Base-by-base conservation (phyloP, 1,140 invertebrate genomes). In the Drosophila burlai region DNA sequence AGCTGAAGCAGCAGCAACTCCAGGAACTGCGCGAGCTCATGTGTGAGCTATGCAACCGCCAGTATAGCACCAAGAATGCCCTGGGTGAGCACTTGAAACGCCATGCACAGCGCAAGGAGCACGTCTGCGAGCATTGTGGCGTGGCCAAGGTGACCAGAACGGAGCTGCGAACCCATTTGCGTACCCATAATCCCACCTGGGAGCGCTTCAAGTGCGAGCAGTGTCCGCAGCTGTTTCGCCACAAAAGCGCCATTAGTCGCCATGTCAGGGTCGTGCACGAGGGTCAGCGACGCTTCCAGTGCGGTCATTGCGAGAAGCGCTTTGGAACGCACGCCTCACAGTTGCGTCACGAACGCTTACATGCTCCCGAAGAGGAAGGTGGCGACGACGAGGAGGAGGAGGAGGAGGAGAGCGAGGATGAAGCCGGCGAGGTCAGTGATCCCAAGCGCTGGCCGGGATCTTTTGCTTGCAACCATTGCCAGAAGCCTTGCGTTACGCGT, bases 301-400 rank as follows among this genome's bases (percentile, higher is more conserved):
- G 91, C 57, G 72, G 59, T 0, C 76, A 81, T 38, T 92, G 91
- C 21, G 52, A 82, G 10, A 92, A 92, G 43, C 61, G 82, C 21
- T 92, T 92, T 31, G 86, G 86, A 0, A 92, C 91, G 0, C 91
- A 92, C n/a, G 84, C 84, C 55, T 91, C 91, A 0, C 83, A 92
- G 66, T 24, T 89, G 29, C 84, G 91, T 0, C 91, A 92, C 65
- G 91, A 92, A 61, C 83, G 81, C 4, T 29, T 92, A 8, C 91
- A 92, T 26, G 68, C 29, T 11, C n/a, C 31, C 13, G 73, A 74
- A 15, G 36, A 13, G 11, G 36, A 13, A 5, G 11, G 36, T 13
- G 29, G 76, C 66, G 10, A 67, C 11, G 29, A 60, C 16, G 80
- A 80, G 4, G 65, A 71, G 13, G 80, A 80, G 9, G 62, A 72